Base-by-base conservation (phyloP, 2,113 vertebrate genomes). In the Eptesicus fuscus region DNA sequence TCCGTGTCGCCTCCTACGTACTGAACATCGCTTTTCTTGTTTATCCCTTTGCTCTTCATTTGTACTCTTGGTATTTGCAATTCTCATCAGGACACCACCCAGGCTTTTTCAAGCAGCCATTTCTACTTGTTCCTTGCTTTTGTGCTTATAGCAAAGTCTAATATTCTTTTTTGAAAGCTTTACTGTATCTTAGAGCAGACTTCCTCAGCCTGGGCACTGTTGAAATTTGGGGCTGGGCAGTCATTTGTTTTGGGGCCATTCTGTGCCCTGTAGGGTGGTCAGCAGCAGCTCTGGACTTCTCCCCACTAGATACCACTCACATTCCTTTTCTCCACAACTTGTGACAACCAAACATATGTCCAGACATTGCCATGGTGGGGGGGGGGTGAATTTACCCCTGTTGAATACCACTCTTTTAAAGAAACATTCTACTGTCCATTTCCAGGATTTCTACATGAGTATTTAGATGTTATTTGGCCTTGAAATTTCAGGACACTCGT, bases 81-180 rank as follows among this genome's bases (percentile, higher is more conserved):
- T 92, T 79, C 63, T 83, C 5, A 3, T 69, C 35, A 77, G 87
- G 92, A 67, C 23, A 90, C 25, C 1, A 35, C 37, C 35, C 63
- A 51, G 3, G n/a, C 69, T 18, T 85, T 83, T 47, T 56, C 17
- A 83, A 0, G 12, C 63, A 61, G 82, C 88, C 37, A 25, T 51
- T 79, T 93, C 51, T 78, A 35, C 17, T 53, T 67, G n/a, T 71
- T 87, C 22, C 65, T 70, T 78, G 53, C 25, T 13, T 92, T 90
- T 88, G 80, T 83, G 80, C 37, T 70, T 56, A 35, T 59, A 69
- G 73, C 73, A 83, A 67, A 84, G 83, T 70, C n/a, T 35, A 61
- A 63, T 85, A 23, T 44, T 87, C 53, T 51, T 82, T 78, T 88
- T n/a, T 13, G 25, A 88, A 84, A 73, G 61, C 23, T 18, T 65